Percentiles rank a stretch among this genome's conserved stretches.
These are phyloP conservation scores for Formica exsecta DNA, from an alignment of 1,140 invertebrate genomes.

Conservation along the genomic window DNA sequence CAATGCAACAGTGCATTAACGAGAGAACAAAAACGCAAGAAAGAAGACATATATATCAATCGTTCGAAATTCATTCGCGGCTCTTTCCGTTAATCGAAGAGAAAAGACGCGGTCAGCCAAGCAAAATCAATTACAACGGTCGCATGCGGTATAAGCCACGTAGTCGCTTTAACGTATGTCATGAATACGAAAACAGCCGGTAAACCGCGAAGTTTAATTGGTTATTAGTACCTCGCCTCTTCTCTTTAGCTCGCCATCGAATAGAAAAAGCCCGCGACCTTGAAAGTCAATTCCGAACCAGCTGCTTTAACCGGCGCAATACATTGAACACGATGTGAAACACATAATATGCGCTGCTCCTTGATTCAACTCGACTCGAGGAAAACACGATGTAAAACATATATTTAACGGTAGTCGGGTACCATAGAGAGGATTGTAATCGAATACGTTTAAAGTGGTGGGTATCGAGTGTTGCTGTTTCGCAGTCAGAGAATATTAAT, in stretches of 20 bases:
- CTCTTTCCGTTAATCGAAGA: constrained; percentile 7
- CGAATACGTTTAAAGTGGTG: constrained; percentile 74
- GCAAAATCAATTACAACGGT: constrained; percentile 73
- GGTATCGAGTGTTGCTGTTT: constrained; percentile 74
- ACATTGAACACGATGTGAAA: constrained; percentile 43
- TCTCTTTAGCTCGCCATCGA: constrained; percentile 40
- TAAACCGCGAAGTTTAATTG: constrained; percentile 74
- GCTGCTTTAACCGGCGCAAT: neutral
- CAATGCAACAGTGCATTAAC: neutral
- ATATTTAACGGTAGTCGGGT: constrained; percentile 76
- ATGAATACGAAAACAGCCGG: constrained; percentile 64
- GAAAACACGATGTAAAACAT: constrained; percentile 73
- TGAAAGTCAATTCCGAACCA: constrained; percentile 65
- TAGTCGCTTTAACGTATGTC: constrained; percentile 65
- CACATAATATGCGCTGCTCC: constrained; percentile 53
- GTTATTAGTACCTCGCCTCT: constrained; percentile 50
- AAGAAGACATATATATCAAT: constrained; percentile 2
- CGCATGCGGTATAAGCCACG: constrained; percentile 75
- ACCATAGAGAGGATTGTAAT: constrained; percentile 76
- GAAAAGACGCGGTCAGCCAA: constrained; percentile 42
- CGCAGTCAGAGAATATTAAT: constrained; percentile 71
- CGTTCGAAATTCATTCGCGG: neutral
- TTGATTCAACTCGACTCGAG: constrained; percentile 46
- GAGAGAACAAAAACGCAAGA: neutral
- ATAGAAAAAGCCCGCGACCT: constrained; percentile 59